Percentiles rank a stretch among this genome's conserved stretches.
Evolutionary conservation across 2,113 vertebrate species (phyloP).

Genomic region (Phoxinus phoxinus): DNA sequence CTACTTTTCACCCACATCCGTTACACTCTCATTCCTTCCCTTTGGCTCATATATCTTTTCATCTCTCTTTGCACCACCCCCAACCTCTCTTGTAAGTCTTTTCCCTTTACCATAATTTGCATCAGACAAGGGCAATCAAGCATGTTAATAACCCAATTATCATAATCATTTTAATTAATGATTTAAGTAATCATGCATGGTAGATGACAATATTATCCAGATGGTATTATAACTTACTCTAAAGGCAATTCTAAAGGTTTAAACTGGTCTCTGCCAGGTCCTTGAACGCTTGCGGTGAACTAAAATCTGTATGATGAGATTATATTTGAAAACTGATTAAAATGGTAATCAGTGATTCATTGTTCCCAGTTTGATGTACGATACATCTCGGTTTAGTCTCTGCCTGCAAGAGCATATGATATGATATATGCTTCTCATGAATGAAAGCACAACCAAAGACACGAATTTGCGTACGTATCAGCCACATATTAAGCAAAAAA

Average conservation of each 20-base stretch:
- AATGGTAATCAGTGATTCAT: slow-evolving; percentile 12
- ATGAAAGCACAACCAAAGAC: neutral
- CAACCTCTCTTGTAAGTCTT: slow-evolving; percentile 54
- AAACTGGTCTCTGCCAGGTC: neutral
- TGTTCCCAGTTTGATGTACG: neutral
- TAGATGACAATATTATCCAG: slow-evolving; percentile 29
- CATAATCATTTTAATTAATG: slow-evolving; percentile 35
- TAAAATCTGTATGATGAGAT: neutral
- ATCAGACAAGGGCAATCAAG: slow-evolving; percentile 32
- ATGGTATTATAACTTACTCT: slow-evolving; percentile 30
- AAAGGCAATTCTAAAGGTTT: slow-evolving; percentile 14
- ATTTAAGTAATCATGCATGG: slow-evolving; percentile 15
- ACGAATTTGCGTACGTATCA: neutral
- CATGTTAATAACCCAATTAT: slow-evolving; percentile 49
- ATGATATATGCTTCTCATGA: neutral
- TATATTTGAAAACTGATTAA: neutral
- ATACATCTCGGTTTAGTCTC: neutral
- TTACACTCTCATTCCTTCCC: slow-evolving; percentile 29
- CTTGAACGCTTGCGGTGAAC: neutral
- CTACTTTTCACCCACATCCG: slow-evolving; percentile 40
- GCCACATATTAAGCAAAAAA: neutral
- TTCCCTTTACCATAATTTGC: slow-evolving; percentile 7
- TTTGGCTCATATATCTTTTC: slow-evolving; percentile 51
- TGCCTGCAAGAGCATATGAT: neutral
- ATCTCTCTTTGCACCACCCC: slow-evolving; percentile 24